Base-by-base conservation (phyloP, 2,113 vertebrate species). In the Chaetura pelagica region DNA sequence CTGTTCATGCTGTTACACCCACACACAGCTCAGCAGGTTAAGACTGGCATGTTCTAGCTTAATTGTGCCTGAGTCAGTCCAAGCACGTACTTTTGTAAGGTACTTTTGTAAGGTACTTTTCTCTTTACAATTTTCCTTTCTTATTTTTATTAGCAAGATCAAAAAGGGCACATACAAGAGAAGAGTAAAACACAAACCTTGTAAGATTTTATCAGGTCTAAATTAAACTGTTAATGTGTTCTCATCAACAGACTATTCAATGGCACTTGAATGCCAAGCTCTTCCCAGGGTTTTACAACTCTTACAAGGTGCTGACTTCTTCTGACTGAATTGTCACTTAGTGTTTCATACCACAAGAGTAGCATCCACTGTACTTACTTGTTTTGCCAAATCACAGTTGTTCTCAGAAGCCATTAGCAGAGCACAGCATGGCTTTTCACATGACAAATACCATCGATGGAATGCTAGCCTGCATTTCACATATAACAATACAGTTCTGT, bases 1-100 rank as follows among this genome's bases (percentile, higher is more conserved):
- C 83, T 96, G 88, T 61, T 94, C 93, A 78, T 96, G 94, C 94
- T 94, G 96, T 95, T 93, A 95, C 92, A 89, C 93, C 93, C 93
- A 96, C 93, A 90, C 85, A 83, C 61, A 96, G 82, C 90, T 94
- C 93, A 84, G 61, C 67, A 94, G 96, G 94, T 94, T 96, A 96
- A 92, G 92, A 69, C 94, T 96, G 64, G 92, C 26, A 0, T 94
- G 76, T 96, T 95, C 76, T 84, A 96, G 69, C 76, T 89, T 96
- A 96, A 96, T 90, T 90, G 86, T 93, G 94, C 66, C 66, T 86
- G 61, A 94, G 83, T 67, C 83, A 97, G 96, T 93, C 92, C 94
- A 96, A 67, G 83, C 94, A 96, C 62, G 35, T 97, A 89, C 64
- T 95, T 90, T 72, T 89, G 52, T 30, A 81, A 96, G 94, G 94